Evolutionary conservation across 2,113 vertebrate species (phyloP).

Genomic region (Sphaerodactylus townsendi): DNA sequence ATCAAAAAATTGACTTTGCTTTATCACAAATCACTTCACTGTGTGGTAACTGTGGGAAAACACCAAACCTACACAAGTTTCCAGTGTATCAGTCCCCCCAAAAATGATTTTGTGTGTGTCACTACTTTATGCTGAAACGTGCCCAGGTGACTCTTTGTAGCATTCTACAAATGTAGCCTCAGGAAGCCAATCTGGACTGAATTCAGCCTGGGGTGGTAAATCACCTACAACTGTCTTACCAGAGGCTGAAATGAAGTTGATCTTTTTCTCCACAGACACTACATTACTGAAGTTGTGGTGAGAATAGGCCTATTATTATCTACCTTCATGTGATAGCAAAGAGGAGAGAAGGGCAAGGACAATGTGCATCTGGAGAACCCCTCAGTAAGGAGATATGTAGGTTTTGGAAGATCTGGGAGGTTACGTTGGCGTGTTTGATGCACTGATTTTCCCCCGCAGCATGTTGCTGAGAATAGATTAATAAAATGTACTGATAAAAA

Average conservation of each 20-base stretch:
- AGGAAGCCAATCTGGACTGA: not conserved
- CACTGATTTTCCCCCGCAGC: conserved; percentile 12
- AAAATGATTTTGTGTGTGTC: not conserved
- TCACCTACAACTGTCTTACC: not conserved
- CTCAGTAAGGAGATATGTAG: not conserved
- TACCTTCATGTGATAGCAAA: not conserved
- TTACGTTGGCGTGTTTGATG: conserved; percentile 31
- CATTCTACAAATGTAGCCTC: not conserved
- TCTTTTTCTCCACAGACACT: not conserved
- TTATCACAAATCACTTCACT: not conserved
- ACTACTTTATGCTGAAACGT: not conserved
- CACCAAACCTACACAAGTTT: too few relatives aligned
- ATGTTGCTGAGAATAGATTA: conserved; percentile 53
- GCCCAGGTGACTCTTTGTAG: not conserved
- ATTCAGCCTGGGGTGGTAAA: not conserved
- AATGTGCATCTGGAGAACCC: not conserved
- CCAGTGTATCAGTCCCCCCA: not conserved
- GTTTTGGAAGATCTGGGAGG: conserved; percentile 35
- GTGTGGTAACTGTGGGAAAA: not conserved
- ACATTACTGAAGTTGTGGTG: conserved; percentile 16
- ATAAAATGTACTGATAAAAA: conserved; percentile 70
- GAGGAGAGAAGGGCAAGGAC: conserved; percentile 17
- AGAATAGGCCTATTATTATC: not conserved
- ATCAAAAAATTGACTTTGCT: not conserved
- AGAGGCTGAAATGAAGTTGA: not conserved